Conservation (phyloP, 2,888 invertebrate genomes). For the Dryococelus australis region DNA sequence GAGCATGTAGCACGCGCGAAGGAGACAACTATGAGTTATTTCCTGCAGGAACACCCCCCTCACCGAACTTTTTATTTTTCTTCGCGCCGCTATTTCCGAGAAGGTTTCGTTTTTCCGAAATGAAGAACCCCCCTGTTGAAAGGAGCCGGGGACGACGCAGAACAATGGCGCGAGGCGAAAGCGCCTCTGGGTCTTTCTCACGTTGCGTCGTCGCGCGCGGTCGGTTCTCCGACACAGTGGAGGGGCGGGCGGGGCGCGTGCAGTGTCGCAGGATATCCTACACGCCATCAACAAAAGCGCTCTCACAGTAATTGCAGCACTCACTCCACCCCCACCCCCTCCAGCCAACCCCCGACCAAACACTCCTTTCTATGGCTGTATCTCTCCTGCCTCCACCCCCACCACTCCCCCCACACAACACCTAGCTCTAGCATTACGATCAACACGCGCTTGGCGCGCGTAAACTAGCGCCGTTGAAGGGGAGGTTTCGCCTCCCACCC, state of each 20-base stretch:
- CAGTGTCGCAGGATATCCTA: slow-evolving; percentile 16
- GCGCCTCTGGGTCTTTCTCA: background rate
- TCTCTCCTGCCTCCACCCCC: too few species aligned
- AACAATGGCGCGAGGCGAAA: background rate
- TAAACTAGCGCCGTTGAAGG: too few species aligned
- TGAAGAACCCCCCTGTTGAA: background rate
- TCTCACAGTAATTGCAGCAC: slow-evolving; percentile 16
- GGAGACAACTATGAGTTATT: background rate
- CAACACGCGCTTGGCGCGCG: background rate
- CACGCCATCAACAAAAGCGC: slow-evolving; percentile 16
- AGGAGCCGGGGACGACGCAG: background rate
- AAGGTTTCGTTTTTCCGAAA: background rate
- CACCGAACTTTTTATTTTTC: too few species aligned
- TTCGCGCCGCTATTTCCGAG: background rate
- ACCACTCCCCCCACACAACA: background rate
- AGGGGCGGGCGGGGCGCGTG: background rate
- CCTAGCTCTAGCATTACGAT: background rate
- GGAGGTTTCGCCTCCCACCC: too few species aligned
- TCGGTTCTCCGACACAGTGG: background rate
- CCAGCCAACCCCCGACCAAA: background rate
- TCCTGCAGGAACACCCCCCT: background rate
- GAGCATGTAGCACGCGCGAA: background rate
- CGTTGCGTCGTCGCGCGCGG: background rate
- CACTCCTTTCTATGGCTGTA: background rate
- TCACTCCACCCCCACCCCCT: background rate